Conservation (phyloP, 2,888 invertebrate genomes). For the Tortrix viridana region DNA sequence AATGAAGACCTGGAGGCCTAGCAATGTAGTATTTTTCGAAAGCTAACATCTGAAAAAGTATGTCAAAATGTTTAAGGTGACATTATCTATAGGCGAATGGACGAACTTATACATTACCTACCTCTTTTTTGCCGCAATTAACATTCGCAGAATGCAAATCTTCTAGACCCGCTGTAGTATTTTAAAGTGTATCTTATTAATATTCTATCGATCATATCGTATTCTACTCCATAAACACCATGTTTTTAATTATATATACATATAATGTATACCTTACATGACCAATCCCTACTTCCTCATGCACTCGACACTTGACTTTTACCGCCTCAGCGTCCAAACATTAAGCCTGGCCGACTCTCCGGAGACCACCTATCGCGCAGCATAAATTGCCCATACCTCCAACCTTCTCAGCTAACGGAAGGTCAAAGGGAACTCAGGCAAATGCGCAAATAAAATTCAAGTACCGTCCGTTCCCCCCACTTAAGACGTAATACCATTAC, state of each 20-base stretch:
- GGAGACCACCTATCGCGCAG: constrained; percentile 16
- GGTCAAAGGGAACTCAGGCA: constrained; percentile 29
- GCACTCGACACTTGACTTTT: constrained; percentile 24
- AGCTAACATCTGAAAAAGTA: too few relatives aligned
- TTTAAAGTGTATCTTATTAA: too few relatives aligned
- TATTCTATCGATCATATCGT: too few relatives aligned
- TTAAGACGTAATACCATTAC: constrained; percentile 65
- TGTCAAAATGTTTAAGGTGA: too few relatives aligned
- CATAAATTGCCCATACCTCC: constrained; percentile 22
- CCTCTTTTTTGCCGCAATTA: too few relatives aligned
- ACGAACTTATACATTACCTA: too few relatives aligned
- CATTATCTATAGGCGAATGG: too few relatives aligned
- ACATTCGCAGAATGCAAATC: too few relatives aligned
- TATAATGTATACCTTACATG: constrained; percentile 1
- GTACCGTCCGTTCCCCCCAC: constrained; percentile 46
- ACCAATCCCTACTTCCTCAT: constrained; percentile 10
- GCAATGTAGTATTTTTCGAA: too few relatives aligned
- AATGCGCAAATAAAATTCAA: constrained; percentile 37
- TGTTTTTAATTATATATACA: constrained; percentile 16
- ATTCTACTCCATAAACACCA: neutral
- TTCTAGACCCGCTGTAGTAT: too few relatives aligned
- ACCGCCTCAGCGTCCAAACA: constrained; percentile 10
- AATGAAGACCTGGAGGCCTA: too few relatives aligned
- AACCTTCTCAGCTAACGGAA: constrained; percentile 6
- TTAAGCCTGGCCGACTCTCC: constrained; percentile 7